phyloP scores from a whole-genome alignment of 1,140 invertebrate genomes.

The Hestina assimilis region DNA sequence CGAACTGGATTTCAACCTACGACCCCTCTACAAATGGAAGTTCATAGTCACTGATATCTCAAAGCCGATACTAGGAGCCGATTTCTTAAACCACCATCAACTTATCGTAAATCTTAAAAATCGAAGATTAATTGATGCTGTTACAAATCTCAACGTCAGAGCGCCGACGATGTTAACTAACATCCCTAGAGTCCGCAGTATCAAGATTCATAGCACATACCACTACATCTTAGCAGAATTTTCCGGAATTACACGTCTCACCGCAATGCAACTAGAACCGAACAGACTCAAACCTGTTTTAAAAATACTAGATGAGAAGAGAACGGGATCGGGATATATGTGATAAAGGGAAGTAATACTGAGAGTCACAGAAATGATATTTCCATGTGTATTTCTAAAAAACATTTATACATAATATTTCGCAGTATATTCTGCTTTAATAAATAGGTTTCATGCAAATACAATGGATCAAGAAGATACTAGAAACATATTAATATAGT shows the following conservation, averaged over 20 bases:
- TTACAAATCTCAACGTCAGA: not conserved
- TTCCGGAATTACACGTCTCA: not conserved
- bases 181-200: not conserved
- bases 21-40: slow-evolving; percentile 37
- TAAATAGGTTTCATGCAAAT: too few species aligned
- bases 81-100: slow-evolving; percentile 46
- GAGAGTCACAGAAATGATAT: too few species aligned
- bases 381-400: too few species aligned
- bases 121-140: slow-evolving; percentile 4
- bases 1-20: slow-evolving; percentile 41
- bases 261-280: not conserved
- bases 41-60: slow-evolving; percentile 58
- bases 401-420: too few species aligned
- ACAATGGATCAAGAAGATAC: too few species aligned
- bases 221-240: not conserved
- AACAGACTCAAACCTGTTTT: too few species aligned
- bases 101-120: slow-evolving; percentile 30
- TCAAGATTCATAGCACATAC: not conserved
- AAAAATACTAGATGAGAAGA: too few species aligned
- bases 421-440: too few species aligned
- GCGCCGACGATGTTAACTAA: not conserved
- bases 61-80: slow-evolving; percentile 51
- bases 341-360: too few species aligned
- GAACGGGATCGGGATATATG: too few species aligned
- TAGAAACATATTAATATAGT: too few species aligned